Conservation (phyloP, 92 coral and sea anemone species). For the Montipora capitata region DNA sequence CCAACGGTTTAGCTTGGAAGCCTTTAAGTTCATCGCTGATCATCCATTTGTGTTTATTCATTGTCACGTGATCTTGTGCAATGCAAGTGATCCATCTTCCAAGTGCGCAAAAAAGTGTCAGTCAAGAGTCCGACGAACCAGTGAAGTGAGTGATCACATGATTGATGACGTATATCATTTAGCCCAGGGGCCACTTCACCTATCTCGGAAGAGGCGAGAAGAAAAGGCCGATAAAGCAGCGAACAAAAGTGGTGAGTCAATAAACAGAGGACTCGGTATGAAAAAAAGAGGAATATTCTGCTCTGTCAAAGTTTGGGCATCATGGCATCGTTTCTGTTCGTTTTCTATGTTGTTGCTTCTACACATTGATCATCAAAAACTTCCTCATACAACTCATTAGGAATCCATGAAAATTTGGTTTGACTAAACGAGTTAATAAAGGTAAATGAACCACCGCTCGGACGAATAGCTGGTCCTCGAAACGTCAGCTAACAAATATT, state of each 20-base stretch:
- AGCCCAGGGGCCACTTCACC: not conserved
- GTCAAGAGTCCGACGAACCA: conserved; percentile 18
- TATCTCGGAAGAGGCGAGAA: not conserved
- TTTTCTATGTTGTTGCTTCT: too few relatives aligned
- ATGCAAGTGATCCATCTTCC: not conserved
- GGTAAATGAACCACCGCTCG: too few relatives aligned
- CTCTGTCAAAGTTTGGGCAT: too few relatives aligned
- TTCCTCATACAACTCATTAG: too few relatives aligned
- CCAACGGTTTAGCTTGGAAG: conserved; percentile 39
- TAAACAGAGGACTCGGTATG: too few relatives aligned
- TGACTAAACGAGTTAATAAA: too few relatives aligned
- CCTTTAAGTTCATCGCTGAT: conserved; percentile 46
- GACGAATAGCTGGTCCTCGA: too few relatives aligned
- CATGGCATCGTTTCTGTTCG: too few relatives aligned
- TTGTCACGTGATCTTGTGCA: conserved; percentile 20
- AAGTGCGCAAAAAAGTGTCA: conserved; percentile 40
- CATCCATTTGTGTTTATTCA: conserved; percentile 32
- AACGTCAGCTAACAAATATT: too few relatives aligned
- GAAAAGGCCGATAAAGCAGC: not conserved
- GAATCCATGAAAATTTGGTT: too few relatives aligned
- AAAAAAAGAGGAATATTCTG: too few relatives aligned
- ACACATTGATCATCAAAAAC: too few relatives aligned
- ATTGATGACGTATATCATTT: not conserved
- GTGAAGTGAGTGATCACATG: conserved; percentile 7
- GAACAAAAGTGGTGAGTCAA: not conserved